These are phyloP conservation scores for Dioctria rufipes DNA, from an alignment of 2,888 invertebrate species.

Conservation along the genomic window DNA sequence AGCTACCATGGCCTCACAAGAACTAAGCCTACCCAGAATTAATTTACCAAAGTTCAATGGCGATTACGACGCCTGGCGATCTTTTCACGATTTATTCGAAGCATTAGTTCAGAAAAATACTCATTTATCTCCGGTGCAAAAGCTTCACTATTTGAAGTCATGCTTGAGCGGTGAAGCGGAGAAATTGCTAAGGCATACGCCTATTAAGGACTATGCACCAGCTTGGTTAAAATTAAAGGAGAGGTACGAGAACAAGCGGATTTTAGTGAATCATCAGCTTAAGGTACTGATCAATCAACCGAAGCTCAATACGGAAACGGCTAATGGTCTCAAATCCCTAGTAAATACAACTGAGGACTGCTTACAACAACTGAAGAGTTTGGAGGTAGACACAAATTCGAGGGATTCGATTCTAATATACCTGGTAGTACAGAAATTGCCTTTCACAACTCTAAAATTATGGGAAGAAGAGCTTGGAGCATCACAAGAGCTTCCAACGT, in stretches of 20 bases:
- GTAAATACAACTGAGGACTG: too few relatives aligned
- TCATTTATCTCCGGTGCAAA: neutral
- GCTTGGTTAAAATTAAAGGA: too few relatives aligned
- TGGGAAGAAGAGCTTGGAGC: too few relatives aligned
- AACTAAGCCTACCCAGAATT: neutral
- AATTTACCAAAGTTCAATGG: neutral
- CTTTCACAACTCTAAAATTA: too few relatives aligned
- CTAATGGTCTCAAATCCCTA: too few relatives aligned
- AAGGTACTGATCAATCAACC: too few relatives aligned
- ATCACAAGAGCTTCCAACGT: neutral
- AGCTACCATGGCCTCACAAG: neutral
- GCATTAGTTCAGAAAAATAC: neutral
- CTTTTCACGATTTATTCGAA: neutral
- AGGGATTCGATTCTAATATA: neutral
- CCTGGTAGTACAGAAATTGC: neutral
- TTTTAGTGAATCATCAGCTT: too few relatives aligned
- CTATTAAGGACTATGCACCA: too few relatives aligned
- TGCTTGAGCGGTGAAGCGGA: too few relatives aligned
- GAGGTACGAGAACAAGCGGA: too few relatives aligned
- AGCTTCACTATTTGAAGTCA: neutral
- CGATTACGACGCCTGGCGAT: neutral
- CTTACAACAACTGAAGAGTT: neutral
- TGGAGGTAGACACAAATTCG: neutral
- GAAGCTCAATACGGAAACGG: too few relatives aligned
- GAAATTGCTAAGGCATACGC: too few relatives aligned